Conservation (phyloP, 2,113 vertebrate species). For the Nycticryphes semicollaris region DNA sequence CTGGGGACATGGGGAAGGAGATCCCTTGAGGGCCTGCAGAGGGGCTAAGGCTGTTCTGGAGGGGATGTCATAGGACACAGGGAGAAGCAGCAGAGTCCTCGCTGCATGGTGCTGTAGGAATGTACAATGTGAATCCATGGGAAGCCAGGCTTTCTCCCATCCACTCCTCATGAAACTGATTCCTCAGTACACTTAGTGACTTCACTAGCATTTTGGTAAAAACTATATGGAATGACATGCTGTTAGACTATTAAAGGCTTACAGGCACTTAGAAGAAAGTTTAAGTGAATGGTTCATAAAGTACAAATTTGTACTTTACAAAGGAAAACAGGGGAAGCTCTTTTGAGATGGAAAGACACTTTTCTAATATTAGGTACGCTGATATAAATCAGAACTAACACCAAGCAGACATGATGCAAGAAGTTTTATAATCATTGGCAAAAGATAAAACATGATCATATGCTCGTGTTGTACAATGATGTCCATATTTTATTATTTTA, state of each 20-base stretch:
- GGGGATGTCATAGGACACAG: neutral
- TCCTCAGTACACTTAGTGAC: neutral
- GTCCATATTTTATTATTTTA: slow-evolving; percentile 2
- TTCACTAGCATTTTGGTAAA: neutral
- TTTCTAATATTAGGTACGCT: neutral
- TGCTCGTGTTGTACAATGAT: neutral
- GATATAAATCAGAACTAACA: neutral
- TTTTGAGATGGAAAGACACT: neutral
- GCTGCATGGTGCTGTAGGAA: neutral
- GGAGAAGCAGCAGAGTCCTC: neutral
- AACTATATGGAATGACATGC: neutral
- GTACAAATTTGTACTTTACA: neutral
- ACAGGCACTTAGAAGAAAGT: neutral
- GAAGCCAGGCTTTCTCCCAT: neutral
- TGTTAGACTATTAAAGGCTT: neutral
- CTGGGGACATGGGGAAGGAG: neutral
- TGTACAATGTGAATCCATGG: neutral
- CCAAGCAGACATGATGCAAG: neutral
- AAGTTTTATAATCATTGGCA: neutral
- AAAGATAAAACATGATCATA: neutral
- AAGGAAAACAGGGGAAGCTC: neutral
- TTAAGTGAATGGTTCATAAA: neutral
- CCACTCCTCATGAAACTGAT: neutral
- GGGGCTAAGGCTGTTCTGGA: neutral
- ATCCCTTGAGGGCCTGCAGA: neutral